A percentile compares a stretch with the other conserved stretches of the same genome.
Conservation (phyloP, 1,140 invertebrate genomes). For the Metopolophium dirhodum region DNA sequence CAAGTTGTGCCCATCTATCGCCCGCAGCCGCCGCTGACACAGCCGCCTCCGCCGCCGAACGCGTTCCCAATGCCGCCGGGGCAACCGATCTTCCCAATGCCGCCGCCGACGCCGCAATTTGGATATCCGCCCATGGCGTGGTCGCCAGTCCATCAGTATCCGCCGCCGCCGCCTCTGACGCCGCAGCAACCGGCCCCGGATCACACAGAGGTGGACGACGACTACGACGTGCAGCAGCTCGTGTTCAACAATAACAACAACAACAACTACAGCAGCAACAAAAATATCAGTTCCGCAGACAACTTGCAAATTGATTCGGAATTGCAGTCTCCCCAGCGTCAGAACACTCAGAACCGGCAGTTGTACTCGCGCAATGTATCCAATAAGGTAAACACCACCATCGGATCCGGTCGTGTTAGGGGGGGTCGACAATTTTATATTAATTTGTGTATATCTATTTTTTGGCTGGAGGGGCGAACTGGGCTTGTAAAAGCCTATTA, state of each 20-base stretch:
- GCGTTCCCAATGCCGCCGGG: neutral
- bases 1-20: slow-evolving; percentile 15
- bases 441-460: neutral
- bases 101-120: neutral
- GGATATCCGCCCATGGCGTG: slow-evolving; percentile 18
- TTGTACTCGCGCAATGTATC: neutral
- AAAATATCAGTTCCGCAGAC: neutral
- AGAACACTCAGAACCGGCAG: neutral
- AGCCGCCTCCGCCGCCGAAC: neutral
- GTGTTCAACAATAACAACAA: neutral
- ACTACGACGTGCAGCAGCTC: neutral
- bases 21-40: neutral
- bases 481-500: too few relatives aligned
- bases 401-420: neutral
- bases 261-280: neutral
- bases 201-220: neutral
- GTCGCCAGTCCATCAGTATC: slow-evolving; percentile 22
- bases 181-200: neutral
- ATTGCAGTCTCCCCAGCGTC: neutral
- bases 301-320: neutral
- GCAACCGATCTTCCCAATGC: slow-evolving; percentile 22
- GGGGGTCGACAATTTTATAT: neutral
- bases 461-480: too few relatives aligned
- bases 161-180: neutral
- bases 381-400: slow-evolving; percentile 17